These are phyloP conservation scores for Halcyon malimbica DNA, from an alignment of 2,113 vertebrate species.

Conservation along the genomic window DNA sequence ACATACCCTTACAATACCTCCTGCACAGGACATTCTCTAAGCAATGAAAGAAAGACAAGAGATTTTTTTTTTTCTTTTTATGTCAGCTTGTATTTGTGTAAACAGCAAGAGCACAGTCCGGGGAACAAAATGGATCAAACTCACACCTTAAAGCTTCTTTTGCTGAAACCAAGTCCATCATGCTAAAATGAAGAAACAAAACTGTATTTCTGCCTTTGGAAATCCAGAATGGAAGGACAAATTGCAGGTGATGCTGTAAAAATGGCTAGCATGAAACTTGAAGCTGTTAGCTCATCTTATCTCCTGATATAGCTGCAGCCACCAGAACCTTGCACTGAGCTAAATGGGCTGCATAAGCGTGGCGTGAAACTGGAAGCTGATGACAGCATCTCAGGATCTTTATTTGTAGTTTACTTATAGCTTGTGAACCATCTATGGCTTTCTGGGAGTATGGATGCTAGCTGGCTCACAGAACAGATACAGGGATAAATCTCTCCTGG, in stretches of 20 bases:
- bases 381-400: background rate
- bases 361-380: background rate
- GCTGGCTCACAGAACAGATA: background rate
- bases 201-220: background rate
- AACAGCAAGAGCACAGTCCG: background rate
- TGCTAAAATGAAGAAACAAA: background rate
- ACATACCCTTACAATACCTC: background rate
- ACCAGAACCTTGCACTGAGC: background rate
- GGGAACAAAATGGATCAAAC: background rate
- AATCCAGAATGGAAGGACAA: background rate
- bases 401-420: fast-evolving
- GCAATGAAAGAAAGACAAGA: background rate
- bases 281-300: background rate
- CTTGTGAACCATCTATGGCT: background rate
- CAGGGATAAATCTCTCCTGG: background rate
- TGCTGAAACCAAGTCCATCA: background rate
- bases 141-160: background rate
- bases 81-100: background rate
- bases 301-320: background rate
- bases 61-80: background rate
- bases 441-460: background rate
- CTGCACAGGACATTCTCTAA: background rate
- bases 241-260: background rate
- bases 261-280: background rate
- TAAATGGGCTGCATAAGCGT: background rate